Base-by-base conservation (phyloP, 2,797 vertebrate genomes). In the Cyprinella venusta region DNA sequence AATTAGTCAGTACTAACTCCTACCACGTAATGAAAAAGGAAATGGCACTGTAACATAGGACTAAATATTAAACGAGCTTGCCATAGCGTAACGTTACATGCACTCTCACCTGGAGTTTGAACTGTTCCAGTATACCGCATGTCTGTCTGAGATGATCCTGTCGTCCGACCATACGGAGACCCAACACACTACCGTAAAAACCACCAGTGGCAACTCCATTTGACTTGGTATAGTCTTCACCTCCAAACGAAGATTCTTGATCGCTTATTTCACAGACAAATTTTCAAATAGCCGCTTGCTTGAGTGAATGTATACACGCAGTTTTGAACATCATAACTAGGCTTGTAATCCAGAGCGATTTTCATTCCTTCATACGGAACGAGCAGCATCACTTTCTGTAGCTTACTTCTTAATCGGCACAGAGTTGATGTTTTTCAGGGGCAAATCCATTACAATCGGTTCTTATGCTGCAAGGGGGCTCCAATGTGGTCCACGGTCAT, bases 111-210 rank as follows among this genome's bases (percentile, higher is more conserved):
- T 97, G 94, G 96, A 95, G 90, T 98, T 98, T 90, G 96, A 97
- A 92, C 96, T 97, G 96, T 98, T 98, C 97, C 97, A 98, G 92
- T 98, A 98, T 86, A 98, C 97, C 0, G 97, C 95, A 86, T 97
- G 96, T 88, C 97, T 95, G 90, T 98, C 97, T 80, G 97, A 96
- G 84, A 96, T 94, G 92, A 97, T 96, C 95, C 96, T 97, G 91
- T 98, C 97, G 90, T 98, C 97, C 63, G 95, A 95, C 95, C 95
- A 96, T 80, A 96, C 96, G 86, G 92, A 95, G 89, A 96, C 94
- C 91, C 96, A 96, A 87, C 94, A 95, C 89, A 96, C 93, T 89
- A 96, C 85, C 91, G 93, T 92, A 88, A 96, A 93, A 85, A 96
- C 80, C 92, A 94, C 86, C 92, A 89, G 90, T 84, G 91, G 88